Conservation (phyloP, 2,888 invertebrate species). For the Scaptomyza caliginosa region DNA sequence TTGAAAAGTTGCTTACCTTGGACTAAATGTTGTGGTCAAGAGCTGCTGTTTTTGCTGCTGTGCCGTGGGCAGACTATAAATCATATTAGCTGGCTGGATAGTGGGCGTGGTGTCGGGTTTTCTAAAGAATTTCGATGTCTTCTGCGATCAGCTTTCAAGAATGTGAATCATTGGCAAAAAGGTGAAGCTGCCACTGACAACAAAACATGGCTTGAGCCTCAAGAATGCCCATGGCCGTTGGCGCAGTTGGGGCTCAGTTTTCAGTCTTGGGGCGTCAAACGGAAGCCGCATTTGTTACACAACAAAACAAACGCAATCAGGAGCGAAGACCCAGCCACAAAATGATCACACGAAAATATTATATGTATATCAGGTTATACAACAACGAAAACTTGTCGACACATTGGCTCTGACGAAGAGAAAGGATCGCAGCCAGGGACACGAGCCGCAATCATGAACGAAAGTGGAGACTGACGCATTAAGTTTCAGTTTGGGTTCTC, state of each 20-base stretch:
- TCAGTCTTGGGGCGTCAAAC: constrained; percentile 70
- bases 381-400: constrained; percentile 31
- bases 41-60: constrained; percentile 14
- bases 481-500: background rate
- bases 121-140: constrained; percentile 63
- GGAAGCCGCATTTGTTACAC: constrained; percentile 74
- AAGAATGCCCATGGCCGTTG: constrained; percentile 26
- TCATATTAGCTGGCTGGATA: constrained; percentile 46
- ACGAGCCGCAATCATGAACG: constrained; percentile 30
- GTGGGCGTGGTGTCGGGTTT: constrained; percentile 59
- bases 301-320: background rate
- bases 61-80: constrained; percentile 52
- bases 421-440: constrained; percentile 9
- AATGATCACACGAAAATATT: constrained; percentile 24
- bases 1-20: constrained; percentile 73
- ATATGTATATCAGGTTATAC: constrained; percentile 33
- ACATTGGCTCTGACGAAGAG: constrained; percentile 1
- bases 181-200: constrained; percentile 34
- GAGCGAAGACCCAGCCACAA: constrained; percentile 25
- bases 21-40: constrained; percentile 66
- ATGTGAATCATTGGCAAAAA: constrained; percentile 57
- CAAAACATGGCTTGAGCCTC: constrained; percentile 7
- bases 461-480: constrained; percentile 11
- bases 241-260: constrained; percentile 54
- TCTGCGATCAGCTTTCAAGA: constrained; percentile 64